Evolutionary conservation across 2,888 invertebrate genomes (phyloP).

Genomic region (Falcaria lacertinaria): DNA sequence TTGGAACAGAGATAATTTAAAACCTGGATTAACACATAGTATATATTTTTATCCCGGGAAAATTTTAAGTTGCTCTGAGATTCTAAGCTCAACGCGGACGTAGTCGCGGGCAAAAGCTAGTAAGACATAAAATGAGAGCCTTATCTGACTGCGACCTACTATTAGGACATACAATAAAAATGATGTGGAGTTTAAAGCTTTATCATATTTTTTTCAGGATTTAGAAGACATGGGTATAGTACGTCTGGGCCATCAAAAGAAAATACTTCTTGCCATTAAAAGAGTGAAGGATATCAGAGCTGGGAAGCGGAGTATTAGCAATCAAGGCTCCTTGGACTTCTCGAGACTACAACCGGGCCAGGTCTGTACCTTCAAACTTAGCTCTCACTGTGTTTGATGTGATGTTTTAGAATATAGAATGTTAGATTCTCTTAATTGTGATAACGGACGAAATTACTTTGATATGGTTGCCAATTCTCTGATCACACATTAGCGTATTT

Average conservation of each 20-base stretch:
- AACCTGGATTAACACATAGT: no score
- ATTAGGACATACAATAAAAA: no score
- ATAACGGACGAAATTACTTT: constrained; percentile 34
- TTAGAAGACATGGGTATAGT: constrained; percentile 98
- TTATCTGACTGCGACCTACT: no score
- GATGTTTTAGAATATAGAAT: constrained; percentile 64
- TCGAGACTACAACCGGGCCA: constrained; percentile 68
- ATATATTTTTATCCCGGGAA: no score
- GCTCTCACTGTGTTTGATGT: constrained; percentile 52
- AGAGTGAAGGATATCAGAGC: constrained; percentile 95
- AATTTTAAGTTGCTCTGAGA: no score
- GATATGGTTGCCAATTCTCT: no score
- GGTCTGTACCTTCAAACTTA: constrained; percentile 49
- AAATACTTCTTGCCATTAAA: constrained; percentile 97
- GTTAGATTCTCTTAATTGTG: constrained; percentile 21
- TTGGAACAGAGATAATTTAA: no score
- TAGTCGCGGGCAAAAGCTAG: no score
- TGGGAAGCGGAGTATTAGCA: constrained; percentile 86
- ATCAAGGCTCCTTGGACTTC: constrained; percentile 70
- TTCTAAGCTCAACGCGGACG: no score
- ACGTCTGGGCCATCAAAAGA: constrained; percentile 98
- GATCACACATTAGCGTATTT: no score
- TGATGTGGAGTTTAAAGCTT: neutral
- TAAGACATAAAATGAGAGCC: no score
- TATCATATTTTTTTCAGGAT: constrained; percentile 75